Conservation (phyloP, 2,113 vertebrate species). For the Silurus asotus region DNA sequence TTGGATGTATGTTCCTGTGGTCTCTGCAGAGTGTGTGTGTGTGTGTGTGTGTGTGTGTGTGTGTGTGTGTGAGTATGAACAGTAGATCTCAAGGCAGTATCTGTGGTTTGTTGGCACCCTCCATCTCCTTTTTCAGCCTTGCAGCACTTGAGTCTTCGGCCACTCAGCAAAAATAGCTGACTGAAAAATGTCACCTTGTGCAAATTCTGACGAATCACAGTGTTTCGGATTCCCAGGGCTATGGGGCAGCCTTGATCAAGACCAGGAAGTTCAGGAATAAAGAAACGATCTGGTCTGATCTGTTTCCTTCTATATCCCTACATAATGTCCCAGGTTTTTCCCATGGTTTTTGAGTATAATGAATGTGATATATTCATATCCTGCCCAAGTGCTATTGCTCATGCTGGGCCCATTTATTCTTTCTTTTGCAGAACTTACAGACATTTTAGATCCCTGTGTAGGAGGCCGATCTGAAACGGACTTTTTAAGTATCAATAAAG, state of each 20-base stretch:
- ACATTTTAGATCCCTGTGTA: not conserved
- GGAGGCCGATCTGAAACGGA: not conserved
- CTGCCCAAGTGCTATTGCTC: not conserved
- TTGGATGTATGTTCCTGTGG: slow-evolving; percentile 12
- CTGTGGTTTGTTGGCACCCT: not conserved
- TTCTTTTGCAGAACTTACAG: not conserved
- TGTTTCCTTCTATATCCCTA: not conserved
- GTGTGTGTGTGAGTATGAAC: not conserved
- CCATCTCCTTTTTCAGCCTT: slow-evolving; percentile 15
- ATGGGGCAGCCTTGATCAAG: not conserved
- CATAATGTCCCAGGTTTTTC: not conserved
- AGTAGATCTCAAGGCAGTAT: slow-evolving; percentile 4
- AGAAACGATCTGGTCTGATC: not conserved
- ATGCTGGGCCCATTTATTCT: not conserved
- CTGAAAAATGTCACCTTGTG: slow-evolving; percentile 30
- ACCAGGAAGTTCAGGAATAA: not conserved
- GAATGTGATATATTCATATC: not conserved
- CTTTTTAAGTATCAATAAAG: slow-evolving; percentile 22
- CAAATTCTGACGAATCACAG: slow-evolving; percentile 27
- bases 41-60: slow-evolving; percentile 13
- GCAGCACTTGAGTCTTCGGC: slow-evolving; percentile 14
- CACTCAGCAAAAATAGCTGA: slow-evolving; percentile 40
- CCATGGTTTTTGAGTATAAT: not conserved
- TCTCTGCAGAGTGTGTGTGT: not conserved
- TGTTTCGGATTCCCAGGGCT: slow-evolving; percentile 19